A percentile compares a stretch with the other conserved stretches of the same genome.
These are phyloP conservation scores for Blastobasis adustella DNA, from an alignment of 2,888 invertebrate species.

Conservation along the genomic window DNA sequence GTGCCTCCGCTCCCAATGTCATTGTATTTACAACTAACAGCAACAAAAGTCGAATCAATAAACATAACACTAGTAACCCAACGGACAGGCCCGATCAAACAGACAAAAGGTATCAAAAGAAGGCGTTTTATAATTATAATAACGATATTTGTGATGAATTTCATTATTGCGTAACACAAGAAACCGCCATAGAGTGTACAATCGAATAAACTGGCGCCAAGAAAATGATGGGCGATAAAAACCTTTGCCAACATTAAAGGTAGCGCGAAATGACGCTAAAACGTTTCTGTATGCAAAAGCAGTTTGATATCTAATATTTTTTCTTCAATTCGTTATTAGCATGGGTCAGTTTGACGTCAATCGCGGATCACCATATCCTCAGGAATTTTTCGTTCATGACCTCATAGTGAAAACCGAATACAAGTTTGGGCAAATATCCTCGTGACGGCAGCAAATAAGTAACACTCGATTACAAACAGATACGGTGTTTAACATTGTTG, in stretches of 20 bases:
- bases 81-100: slow-evolving; percentile 36
- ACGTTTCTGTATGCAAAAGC: slow-evolving; percentile 38
- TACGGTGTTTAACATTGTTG: no score
- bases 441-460: no score
- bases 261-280: slow-evolving; percentile 33
- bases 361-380: slow-evolving; percentile 5
- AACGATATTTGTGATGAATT: slow-evolving; percentile 39
- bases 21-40: neutral
- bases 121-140: slow-evolving; percentile 55
- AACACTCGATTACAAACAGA: no score
- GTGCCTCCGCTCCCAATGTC: slow-evolving; percentile 26
- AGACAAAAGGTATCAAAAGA: slow-evolving; percentile 55
- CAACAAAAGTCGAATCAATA: slow-evolving; percentile 48
- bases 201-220: slow-evolving; percentile 3
- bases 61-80: slow-evolving; percentile 40
- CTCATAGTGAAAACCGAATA: neutral
- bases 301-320: slow-evolving; percentile 25
- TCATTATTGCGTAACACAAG: slow-evolving; percentile 41
- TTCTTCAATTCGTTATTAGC: slow-evolving; percentile 24
- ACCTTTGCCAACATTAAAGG: slow-evolving; percentile 26
- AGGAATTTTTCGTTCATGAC: neutral
- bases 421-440: neutral
- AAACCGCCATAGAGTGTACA: slow-evolving; percentile 24
- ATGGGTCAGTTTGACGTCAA: slow-evolving; percentile 28
- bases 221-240: slow-evolving; percentile 21